A percentile compares a stretch with the other conserved stretches of the same genome.
Conservation (phyloP, 2,888 invertebrate genomes). For the Lordiphosa andalusiaca region DNA sequence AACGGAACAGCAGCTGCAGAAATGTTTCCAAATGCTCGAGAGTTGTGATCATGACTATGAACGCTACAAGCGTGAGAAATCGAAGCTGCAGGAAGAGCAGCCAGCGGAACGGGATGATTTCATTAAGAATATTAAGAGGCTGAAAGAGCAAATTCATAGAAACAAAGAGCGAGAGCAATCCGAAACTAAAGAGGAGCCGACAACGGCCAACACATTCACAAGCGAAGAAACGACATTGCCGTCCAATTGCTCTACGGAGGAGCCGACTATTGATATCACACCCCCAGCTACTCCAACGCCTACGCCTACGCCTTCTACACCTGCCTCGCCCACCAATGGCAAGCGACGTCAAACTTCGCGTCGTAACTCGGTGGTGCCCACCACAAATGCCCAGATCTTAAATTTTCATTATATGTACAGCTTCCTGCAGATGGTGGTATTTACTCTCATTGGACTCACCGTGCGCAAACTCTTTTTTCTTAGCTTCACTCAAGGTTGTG, state of each 20-base stretch:
- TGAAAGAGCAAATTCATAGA: constrained; percentile 77
- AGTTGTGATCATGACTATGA: constrained; percentile 78
- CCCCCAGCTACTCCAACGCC: constrained; percentile 1
- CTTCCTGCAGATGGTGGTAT: constrained; percentile 86
- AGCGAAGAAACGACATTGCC: neutral
- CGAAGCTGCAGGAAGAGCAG: constrained; percentile 66
- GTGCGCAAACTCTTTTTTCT: constrained; percentile 79
- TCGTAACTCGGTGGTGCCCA: constrained; percentile 45
- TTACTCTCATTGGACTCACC: constrained; percentile 78
- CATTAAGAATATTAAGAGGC: constrained; percentile 77
- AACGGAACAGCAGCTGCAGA: constrained; percentile 76
- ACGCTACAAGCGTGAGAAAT: constrained; percentile 76
- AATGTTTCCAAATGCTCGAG: constrained; percentile 74
- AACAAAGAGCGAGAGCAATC: constrained; percentile 58
- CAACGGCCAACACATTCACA: neutral
- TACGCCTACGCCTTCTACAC: neutral
- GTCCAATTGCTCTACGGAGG: neutral
- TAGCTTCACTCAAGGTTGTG: constrained; percentile 80
- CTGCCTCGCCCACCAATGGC: constrained; percentile 16
- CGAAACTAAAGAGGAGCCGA: constrained; percentile 22
- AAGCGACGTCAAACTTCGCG: constrained; percentile 22
- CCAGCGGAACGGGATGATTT: constrained; percentile 73
- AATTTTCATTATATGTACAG: constrained; percentile 83
- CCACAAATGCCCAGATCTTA: constrained; percentile 48
- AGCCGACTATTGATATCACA: neutral